Evolutionary conservation across 2,113 vertebrate genomes (phyloP).

Genomic region (Grantiella picta): DNA sequence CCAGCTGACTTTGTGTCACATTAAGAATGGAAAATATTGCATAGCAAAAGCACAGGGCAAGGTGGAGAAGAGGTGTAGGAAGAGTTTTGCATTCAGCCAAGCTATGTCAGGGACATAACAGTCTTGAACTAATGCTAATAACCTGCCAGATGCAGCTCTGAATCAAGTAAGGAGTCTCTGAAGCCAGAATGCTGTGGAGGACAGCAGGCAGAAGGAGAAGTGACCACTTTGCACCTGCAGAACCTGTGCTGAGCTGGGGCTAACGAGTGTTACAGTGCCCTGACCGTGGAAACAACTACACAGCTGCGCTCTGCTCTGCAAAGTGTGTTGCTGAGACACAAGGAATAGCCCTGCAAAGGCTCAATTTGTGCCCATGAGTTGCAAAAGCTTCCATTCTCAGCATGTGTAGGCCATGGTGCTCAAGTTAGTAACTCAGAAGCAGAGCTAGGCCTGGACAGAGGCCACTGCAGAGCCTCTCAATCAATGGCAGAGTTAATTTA

Average conservation of each 20-base stretch:
- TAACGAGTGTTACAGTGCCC: neutral
- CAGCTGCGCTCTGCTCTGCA: neutral
- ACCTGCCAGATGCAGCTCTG: neutral
- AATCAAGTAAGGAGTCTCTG: neutral
- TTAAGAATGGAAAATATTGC: neutral
- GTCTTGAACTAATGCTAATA: neutral
- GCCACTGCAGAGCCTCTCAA: neutral
- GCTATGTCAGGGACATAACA: neutral
- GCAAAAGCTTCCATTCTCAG: neutral
- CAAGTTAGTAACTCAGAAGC: accelerated
- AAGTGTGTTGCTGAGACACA: neutral
- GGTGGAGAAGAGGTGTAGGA: neutral
- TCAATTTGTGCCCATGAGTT: accelerated
- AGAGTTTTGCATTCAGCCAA: neutral
- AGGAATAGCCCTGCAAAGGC: neutral
- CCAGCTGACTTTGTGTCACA: neutral
- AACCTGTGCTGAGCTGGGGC: neutral
- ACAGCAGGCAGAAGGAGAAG: neutral
- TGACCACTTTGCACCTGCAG: neutral
- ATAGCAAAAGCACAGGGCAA: neutral
- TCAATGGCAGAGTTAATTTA: neutral
- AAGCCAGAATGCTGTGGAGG: neutral
- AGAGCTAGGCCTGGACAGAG: neutral
- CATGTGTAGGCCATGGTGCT: neutral
- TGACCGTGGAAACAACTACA: neutral